Evolutionary conservation across 2,797 vertebrate genomes (phyloP).

Genomic region (Phrynocephalus forsythii): DNA sequence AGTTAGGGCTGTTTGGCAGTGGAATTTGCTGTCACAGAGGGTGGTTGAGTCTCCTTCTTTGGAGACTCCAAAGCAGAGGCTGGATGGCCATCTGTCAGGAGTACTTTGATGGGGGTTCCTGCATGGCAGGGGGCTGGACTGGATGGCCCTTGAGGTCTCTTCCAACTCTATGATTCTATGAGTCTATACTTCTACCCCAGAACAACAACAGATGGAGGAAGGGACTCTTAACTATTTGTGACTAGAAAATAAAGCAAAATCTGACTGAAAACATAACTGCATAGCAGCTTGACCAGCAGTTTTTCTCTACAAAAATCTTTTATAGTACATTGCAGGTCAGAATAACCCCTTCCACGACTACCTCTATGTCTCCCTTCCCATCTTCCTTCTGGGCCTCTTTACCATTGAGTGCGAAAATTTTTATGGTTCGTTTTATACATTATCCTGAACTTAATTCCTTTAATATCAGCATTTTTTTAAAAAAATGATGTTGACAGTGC

Average conservation of each 20-base stretch:
- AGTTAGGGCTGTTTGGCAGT: too few relatives aligned
- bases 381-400: slow-evolving; percentile 49
- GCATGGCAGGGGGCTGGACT: too few relatives aligned
- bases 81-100: too few relatives aligned
- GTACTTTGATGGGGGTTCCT: too few relatives aligned
- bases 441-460: slow-evolving; percentile 46
- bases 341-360: slow-evolving; percentile 15
- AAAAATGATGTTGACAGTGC: slow-evolving; percentile 43
- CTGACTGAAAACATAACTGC: background rate
- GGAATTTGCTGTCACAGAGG: too few relatives aligned
- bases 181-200: background rate
- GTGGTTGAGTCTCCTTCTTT: too few relatives aligned
- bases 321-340: background rate
- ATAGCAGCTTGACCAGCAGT: background rate
- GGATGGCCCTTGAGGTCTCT: too few relatives aligned
- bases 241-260: background rate
- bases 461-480: slow-evolving; percentile 52
- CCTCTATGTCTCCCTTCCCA: slow-evolving; percentile 40
- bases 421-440: slow-evolving; percentile 40
- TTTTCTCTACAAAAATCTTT: slow-evolving; percentile 8
- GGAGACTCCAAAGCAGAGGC: too few relatives aligned
- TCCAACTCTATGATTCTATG: too few relatives aligned
- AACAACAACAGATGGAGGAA: too few relatives aligned
- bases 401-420: slow-evolving; percentile 33
- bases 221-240: background rate